Evolutionary conservation across 2,113 vertebrate genomes (phyloP).

Genomic region (Rhea americana): DNA sequence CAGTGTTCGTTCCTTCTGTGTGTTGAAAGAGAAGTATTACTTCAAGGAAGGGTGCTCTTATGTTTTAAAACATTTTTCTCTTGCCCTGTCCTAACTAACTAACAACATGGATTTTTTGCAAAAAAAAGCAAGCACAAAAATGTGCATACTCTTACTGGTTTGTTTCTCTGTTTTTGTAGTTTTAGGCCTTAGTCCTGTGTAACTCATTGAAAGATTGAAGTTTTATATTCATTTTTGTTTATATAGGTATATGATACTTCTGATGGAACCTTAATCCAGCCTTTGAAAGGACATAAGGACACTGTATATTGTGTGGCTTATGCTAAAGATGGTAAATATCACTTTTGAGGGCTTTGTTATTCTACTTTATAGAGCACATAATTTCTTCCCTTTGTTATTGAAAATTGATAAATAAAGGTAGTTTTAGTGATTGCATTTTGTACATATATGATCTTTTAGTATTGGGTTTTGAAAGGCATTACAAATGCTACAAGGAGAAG

Average conservation of each 20-base stretch:
- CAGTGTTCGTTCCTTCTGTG: not conserved
- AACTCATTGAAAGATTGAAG: not conserved
- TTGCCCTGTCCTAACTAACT: not conserved
- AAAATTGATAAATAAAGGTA: no score
- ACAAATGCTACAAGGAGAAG: not conserved
- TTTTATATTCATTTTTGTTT: not conserved
- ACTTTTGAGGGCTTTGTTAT: not conserved
- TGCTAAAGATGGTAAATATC: conserved; percentile 90
- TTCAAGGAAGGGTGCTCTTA: not conserved
- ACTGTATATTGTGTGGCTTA: conserved; percentile 97
- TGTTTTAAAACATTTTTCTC: not conserved
- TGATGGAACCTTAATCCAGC: conserved; percentile 93
- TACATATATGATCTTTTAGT: accelerated
- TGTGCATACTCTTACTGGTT: not conserved
- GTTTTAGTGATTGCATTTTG: not conserved
- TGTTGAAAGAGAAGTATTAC: not conserved
- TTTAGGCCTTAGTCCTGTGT: not conserved
- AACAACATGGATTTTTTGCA: not conserved
- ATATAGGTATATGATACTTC: conserved; percentile 92
- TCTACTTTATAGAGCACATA: not conserved
- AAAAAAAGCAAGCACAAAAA: not conserved
- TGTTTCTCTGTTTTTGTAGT: not conserved
- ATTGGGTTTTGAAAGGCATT: not conserved
- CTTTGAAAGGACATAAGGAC: conserved; percentile 95
- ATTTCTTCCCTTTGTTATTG: not conserved